A percentile compares a stretch with the other conserved stretches of the same genome.
phyloP scores from a whole-genome alignment of 2,113 vertebrate species.

The Alces alces region DNA sequence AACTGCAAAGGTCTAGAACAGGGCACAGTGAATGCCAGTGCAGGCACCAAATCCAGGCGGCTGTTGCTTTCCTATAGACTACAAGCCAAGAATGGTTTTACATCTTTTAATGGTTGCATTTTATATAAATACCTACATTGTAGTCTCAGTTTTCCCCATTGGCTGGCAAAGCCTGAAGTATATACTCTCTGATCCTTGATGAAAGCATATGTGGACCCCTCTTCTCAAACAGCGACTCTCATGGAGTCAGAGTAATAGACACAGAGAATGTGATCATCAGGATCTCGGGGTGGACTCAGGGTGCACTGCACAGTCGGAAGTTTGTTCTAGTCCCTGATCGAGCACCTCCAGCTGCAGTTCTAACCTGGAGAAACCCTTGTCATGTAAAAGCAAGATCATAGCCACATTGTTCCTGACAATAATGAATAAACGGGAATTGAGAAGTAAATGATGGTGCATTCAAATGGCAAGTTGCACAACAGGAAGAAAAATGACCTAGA shows the following conservation, averaged over 20 bases:
- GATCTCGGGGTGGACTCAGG: neutral
- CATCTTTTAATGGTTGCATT: neutral
- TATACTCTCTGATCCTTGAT: neutral
- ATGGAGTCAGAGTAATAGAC: neutral
- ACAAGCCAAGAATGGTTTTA: neutral
- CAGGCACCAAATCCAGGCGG: neutral
- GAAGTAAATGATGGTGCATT: neutral
- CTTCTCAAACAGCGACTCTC: neutral
- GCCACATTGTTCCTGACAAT: neutral
- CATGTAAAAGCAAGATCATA: neutral
- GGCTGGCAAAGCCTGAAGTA: neutral
- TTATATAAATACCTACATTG: neutral
- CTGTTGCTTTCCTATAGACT: neutral
- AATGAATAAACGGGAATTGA: neutral
- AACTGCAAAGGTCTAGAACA: neutral
- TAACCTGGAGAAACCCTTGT: neutral
- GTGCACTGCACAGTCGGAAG: neutral
- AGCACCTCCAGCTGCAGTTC: neutral
- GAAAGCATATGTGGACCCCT: neutral
- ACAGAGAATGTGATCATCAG: neutral
- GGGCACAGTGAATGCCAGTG: neutral
- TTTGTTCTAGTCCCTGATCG: neutral
- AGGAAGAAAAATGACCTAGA: neutral
- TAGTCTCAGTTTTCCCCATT: neutral
- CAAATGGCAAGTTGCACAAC: neutral